Evolutionary conservation across 2,888 invertebrate genomes (phyloP).

Genomic region (Rhingia campestris): DNA sequence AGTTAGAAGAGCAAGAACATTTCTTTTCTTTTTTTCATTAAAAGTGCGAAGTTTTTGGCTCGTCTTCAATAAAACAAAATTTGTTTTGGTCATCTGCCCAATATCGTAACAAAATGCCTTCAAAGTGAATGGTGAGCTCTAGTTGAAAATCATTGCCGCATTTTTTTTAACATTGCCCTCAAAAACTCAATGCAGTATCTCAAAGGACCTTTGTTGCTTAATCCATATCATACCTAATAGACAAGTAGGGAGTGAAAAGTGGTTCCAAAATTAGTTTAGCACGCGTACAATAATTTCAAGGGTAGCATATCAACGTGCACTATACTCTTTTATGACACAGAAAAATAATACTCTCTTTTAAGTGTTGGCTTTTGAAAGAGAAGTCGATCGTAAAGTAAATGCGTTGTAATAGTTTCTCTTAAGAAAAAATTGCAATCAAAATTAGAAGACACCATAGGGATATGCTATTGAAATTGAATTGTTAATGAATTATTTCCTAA

Average conservation of each 20-base stretch:
- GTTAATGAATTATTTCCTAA: too few species aligned
- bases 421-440: neutral
- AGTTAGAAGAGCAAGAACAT: too few species aligned
- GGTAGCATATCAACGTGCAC: too few species aligned
- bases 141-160: slow-evolving; percentile 22
- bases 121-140: too few species aligned
- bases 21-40: slow-evolving; percentile 21
- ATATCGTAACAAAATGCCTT: neutral
- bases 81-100: slow-evolving; percentile 28
- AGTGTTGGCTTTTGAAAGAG: too few species aligned
- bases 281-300: slow-evolving; percentile 47
- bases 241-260: neutral
- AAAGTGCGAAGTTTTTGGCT: slow-evolving; percentile 17
- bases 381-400: too few species aligned
- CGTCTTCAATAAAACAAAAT: slow-evolving; percentile 1
- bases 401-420: neutral
- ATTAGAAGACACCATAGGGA: too few species aligned
- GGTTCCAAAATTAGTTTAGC: slow-evolving; percentile 32
- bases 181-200: slow-evolving; percentile 6
- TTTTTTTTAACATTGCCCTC: slow-evolving; percentile 14
- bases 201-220: slow-evolving; percentile 14
- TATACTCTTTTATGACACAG: slow-evolving; percentile 17
- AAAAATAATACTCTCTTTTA: too few species aligned
- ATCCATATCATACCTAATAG: slow-evolving; percentile 4
- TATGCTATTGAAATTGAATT: too few species aligned